These are phyloP conservation scores for Equus quagga DNA, from an alignment of 2,113 vertebrate genomes.

Conservation along the genomic window DNA sequence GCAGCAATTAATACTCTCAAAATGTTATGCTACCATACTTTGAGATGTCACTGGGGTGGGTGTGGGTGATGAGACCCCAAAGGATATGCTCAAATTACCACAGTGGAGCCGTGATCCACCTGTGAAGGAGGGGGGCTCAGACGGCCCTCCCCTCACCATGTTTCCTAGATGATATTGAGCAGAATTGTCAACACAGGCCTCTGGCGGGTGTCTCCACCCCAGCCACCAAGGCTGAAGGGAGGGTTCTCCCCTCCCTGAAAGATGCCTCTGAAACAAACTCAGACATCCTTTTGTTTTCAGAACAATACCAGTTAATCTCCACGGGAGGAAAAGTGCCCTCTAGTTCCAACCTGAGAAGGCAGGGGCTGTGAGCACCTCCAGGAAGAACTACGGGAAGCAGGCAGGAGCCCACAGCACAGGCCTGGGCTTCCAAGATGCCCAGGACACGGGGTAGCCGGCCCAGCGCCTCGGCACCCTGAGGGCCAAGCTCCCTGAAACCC, in stretches of 20 bases:
- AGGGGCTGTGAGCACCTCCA: neutral
- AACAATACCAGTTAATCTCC: neutral
- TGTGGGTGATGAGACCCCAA: neutral
- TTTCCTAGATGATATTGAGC: neutral
- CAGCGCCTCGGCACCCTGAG: neutral
- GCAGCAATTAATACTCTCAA: neutral
- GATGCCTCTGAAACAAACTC: neutral
- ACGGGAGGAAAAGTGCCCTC: neutral
- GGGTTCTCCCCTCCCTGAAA: neutral
- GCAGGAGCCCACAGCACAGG: neutral
- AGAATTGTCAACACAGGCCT: neutral
- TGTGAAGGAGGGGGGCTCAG: neutral
- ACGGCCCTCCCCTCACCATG: neutral
- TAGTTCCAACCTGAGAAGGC: neutral
- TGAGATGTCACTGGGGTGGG: neutral
- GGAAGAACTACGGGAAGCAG: neutral
- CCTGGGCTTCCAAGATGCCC: neutral
- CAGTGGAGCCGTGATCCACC: neutral
- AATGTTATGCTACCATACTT: neutral
- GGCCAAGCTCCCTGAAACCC: neutral
- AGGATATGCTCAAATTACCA: neutral
- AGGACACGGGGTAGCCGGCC: too few relatives aligned
- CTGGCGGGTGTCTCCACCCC: neutral
- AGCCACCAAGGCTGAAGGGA: neutral
- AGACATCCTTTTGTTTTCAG: neutral